A percentile compares a stretch with the other conserved stretches of the same genome.
Conservation (phyloP, 2,888 invertebrate species). For the Epistrophella euchroma region DNA sequence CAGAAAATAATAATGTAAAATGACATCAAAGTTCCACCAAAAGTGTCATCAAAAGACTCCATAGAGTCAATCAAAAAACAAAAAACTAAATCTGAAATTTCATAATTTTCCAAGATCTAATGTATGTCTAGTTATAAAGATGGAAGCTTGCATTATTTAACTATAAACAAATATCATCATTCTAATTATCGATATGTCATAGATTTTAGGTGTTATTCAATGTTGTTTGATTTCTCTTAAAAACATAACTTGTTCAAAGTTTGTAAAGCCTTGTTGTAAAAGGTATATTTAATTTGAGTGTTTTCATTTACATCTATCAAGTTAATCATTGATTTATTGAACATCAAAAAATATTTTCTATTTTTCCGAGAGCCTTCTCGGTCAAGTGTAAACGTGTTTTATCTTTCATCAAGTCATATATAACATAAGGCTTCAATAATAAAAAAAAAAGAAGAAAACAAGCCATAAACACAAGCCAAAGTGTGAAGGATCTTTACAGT, state of each 20-base stretch:
- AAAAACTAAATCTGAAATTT: too few species aligned
- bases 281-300: not conserved
- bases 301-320: not conserved
- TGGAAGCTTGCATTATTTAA: too few species aligned
- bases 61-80: too few species aligned
- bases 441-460: not conserved
- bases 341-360: slow-evolving; percentile 2
- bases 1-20: too few species aligned
- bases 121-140: too few species aligned
- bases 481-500: slow-evolving; percentile 31
- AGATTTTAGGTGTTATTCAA: not conserved
- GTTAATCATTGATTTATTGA: slow-evolving; percentile 9
- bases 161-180: too few species aligned
- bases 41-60: too few species aligned
- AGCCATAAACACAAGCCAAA: slow-evolving; percentile 20
- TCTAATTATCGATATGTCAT: not conserved
- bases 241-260: not conserved
- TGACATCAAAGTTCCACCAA: too few species aligned
- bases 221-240: not conserved
- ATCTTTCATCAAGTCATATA: slow-evolving; percentile 6
- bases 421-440: not conserved
- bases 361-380: not conserved
- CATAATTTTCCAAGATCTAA: too few species aligned
- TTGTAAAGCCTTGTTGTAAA: not conserved
- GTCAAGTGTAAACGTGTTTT: slow-evolving; percentile 20